Conservation (phyloP, 2,888 invertebrate genomes). For the Hypercompe scribonia region DNA sequence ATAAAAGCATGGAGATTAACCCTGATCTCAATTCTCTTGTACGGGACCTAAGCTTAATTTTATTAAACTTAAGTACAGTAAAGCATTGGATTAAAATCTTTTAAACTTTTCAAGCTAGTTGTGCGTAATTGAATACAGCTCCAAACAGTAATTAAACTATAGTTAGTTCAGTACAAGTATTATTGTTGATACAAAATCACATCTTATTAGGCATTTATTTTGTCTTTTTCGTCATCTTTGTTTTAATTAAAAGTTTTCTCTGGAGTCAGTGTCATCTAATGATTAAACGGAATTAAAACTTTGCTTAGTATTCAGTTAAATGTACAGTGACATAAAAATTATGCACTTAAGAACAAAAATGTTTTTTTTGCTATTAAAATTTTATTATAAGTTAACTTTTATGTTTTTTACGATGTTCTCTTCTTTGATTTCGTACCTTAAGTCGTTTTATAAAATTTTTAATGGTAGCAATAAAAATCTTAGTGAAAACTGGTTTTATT, state of each 20-base stretch:
- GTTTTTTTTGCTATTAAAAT: slow-evolving; percentile 22
- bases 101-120: slow-evolving; percentile 57
- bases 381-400: slow-evolving; percentile 30
- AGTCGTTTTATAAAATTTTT: slow-evolving; percentile 39
- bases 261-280: slow-evolving; percentile 19
- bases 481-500: slow-evolving; percentile 24
- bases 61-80: slow-evolving; percentile 74
- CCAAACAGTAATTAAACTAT: slow-evolving; percentile 27
- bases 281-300: slow-evolving; percentile 30
- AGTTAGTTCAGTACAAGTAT: slow-evolving; percentile 10
- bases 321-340: neutral
- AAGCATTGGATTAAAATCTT: slow-evolving; percentile 70
- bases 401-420: slow-evolving; percentile 29
- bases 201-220: neutral
- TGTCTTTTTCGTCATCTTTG: neutral
- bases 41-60: slow-evolving; percentile 78
- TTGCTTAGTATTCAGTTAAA: slow-evolving; percentile 35
- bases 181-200: neutral
- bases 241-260: neutral
- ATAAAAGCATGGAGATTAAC: slow-evolving; percentile 75
- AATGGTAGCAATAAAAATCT: slow-evolving; percentile 30
- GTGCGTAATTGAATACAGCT: slow-evolving; percentile 41
- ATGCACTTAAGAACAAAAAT: slow-evolving; percentile 44
- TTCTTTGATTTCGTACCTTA: slow-evolving; percentile 20
- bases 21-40: slow-evolving; percentile 76